Percentiles rank a stretch among this genome's conserved stretches.
These are phyloP conservation scores for Mesochorus sp. DNA, from an alignment of 2,888 invertebrate species.

Conservation along the genomic window DNA sequence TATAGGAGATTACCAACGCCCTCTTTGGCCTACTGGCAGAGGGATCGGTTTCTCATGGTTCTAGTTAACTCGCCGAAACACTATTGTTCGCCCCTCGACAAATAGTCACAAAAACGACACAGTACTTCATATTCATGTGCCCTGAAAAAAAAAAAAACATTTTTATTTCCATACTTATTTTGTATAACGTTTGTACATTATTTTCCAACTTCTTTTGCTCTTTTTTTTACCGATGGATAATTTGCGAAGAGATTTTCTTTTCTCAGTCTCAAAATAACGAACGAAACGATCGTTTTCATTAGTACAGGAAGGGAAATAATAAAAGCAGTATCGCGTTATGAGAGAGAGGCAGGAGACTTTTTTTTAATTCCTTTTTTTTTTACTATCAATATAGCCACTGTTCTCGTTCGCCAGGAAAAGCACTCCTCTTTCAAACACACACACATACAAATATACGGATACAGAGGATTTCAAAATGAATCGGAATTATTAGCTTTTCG, in stretches of 20 bases:
- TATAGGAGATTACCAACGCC: background rate
- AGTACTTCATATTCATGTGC: background rate
- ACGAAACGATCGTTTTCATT: conserved; percentile 13
- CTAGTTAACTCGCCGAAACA: background rate
- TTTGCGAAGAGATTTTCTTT: background rate
- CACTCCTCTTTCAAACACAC: background rate
- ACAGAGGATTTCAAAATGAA: too few species aligned
- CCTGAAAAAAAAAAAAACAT: background rate
- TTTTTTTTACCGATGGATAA: background rate
- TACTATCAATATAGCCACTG: conserved; percentile 33
- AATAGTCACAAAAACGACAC: too few species aligned
- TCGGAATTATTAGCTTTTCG: too few species aligned
- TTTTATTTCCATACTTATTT: background rate
- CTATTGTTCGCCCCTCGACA: too few species aligned
- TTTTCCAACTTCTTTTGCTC: background rate
- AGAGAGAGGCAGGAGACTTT: background rate
- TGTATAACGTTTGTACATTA: background rate
- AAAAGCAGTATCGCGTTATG: conserved; percentile 16
- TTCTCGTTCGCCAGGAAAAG: background rate
- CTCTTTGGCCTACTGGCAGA: conserved; percentile 16
- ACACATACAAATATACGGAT: background rate
- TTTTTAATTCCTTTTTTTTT: conserved; percentile 31
- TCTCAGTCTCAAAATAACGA: background rate
- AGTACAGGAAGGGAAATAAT: background rate
- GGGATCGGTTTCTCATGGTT: background rate